Base-by-base conservation (phyloP, 1,140 invertebrate genomes). In the Pissodes strobi region DNA sequence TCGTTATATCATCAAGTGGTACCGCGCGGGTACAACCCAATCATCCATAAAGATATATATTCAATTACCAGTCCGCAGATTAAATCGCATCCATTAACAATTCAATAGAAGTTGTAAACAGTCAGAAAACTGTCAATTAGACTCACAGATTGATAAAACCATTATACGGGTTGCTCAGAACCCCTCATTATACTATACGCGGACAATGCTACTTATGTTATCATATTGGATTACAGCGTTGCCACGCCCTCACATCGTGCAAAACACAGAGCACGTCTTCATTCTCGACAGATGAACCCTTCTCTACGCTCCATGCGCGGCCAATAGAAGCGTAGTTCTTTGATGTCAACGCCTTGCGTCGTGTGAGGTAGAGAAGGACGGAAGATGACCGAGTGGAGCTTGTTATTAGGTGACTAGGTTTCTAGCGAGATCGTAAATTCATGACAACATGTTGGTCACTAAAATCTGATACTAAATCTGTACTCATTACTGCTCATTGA, bases 41-140 rank as follows among this genome's bases (percentile, higher is more conserved):
- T n/a, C n/a, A n/a, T n/a, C n/a, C 49, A 34, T 52, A 34, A 13
- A 52, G 49, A 41, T 55, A 55, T n/a, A 34, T 22, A 55, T 55
- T 55, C 52, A 41, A 55, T 55, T 55, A 55, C 52, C 49, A 37
- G 23, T 21, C 49, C 22, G 15, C 5, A 58, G 60, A 63, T 63
- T 63, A 63, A 63, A 63, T 63, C 60, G 51, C 60, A 30, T 39
- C 60, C 60, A 63, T 63, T 63, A 53, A 63, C 60, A 39, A 63
- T 63, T 63, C 60, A 63, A 63, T 63, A 63, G 58, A n/a, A 45
- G 22, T 46, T 63, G 60, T 63, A 63, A 63, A 63, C 49, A 63
- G 60, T 63, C 60, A 55, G 60, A 63, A 63, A 63, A 63, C 60
- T 63, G 60, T 63, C 60, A 63, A 63, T 63, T 63, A 63, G 49